A percentile compares a stretch with the other conserved stretches of the same genome.
Evolutionary conservation across 2,113 vertebrate species (phyloP).

Genomic region (Vulpes lagopus): DNA sequence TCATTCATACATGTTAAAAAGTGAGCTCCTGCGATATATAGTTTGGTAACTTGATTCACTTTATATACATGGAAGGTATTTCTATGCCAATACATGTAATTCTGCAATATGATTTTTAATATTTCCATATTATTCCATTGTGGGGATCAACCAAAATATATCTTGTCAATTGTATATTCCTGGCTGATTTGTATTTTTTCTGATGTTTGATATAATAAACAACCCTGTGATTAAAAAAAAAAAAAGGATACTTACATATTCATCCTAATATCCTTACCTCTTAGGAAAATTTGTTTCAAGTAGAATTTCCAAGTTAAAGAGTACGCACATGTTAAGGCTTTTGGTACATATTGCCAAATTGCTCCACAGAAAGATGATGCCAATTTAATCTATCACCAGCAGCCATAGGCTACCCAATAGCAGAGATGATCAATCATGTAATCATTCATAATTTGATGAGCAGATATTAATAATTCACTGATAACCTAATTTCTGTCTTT

Average conservation of each 20-base stretch:
- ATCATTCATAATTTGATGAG: background rate
- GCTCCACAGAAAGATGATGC: background rate
- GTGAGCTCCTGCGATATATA: background rate
- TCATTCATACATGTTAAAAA: background rate
- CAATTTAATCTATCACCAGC: background rate
- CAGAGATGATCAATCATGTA: background rate
- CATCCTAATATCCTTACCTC: background rate
- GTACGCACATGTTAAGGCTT: background rate
- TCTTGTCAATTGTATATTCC: background rate
- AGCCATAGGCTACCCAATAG: background rate
- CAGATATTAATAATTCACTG: background rate
- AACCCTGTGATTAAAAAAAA: background rate
- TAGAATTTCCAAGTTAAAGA: background rate
- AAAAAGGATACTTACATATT: background rate
- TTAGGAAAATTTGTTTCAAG: background rate
- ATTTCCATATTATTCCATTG: background rate
- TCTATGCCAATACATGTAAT: background rate
- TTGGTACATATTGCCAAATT: background rate
- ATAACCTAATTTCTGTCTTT: background rate
- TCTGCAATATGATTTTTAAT: background rate
- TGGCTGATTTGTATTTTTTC: background rate
- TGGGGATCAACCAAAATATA: background rate
- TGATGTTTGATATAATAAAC: background rate
- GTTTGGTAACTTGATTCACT: background rate
- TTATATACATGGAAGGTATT: background rate